Conservation (phyloP, 2,888 invertebrate genomes). For the Hyposoter didymator region DNA sequence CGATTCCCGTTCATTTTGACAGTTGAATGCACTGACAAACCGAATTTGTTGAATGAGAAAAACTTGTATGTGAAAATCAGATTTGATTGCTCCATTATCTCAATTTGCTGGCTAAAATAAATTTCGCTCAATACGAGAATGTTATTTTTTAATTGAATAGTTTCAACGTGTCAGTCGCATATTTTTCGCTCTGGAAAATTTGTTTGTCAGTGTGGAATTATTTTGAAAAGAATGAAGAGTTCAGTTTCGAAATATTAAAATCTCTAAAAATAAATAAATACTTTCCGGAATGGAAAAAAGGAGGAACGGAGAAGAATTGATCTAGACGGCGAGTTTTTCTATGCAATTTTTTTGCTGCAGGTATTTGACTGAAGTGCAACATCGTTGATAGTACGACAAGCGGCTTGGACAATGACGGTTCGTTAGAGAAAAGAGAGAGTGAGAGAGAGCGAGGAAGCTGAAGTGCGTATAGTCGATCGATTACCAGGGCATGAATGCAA, state of each 20-base stretch:
- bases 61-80: too few relatives aligned
- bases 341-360: background rate
- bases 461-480: constrained; percentile 27
- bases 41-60: too few relatives aligned
- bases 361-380: background rate
- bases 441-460: constrained; percentile 5
- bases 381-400: constrained; percentile 16
- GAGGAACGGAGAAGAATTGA: background rate
- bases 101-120: too few relatives aligned
- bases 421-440: background rate
- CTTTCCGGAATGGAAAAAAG: background rate
- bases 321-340: background rate
- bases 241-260: background rate
- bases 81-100: too few relatives aligned
- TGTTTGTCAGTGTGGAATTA: background rate
- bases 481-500: constrained; percentile 33
- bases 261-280: background rate
- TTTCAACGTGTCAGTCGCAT: too few relatives aligned
- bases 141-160: too few relatives aligned
- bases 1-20: too few relatives aligned
- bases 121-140: too few relatives aligned
- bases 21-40: too few relatives aligned
- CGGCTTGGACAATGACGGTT: constrained; percentile 27
- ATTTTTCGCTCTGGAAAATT: too few relatives aligned
- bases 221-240: background rate